These are phyloP conservation scores for Physella acuta DNA, from an alignment of 1,140 invertebrate genomes.

Conservation along the genomic window DNA sequence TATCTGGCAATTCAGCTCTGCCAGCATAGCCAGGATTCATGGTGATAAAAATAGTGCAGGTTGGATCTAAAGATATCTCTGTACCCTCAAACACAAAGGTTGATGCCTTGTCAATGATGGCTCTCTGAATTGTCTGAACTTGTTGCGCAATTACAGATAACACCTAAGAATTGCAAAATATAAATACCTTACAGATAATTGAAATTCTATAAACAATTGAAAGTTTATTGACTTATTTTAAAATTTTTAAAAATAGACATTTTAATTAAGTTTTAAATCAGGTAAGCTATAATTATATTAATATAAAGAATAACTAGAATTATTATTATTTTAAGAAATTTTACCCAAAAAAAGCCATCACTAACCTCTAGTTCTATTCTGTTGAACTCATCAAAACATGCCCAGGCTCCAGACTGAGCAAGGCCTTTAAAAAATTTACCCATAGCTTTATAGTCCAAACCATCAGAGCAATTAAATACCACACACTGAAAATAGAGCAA, in stretches of 20 bases:
- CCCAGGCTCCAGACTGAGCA: slow-evolving; percentile 60
- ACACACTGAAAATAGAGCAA: slow-evolving; percentile 61
- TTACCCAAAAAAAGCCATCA: neutral
- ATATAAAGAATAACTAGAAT: too few relatives aligned
- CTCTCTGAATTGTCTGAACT: slow-evolving; percentile 60
- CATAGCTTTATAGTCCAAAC: slow-evolving; percentile 61
- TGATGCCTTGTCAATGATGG: slow-evolving; percentile 54
- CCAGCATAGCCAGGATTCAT: slow-evolving; percentile 61
- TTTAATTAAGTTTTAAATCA: neutral
- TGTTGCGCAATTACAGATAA: slow-evolving; percentile 61
- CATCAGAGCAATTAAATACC: slow-evolving; percentile 62
- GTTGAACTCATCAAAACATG: slow-evolving; percentile 61
- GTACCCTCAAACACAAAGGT: slow-evolving; percentile 60
- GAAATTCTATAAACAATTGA: too few relatives aligned
- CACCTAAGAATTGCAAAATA: too few relatives aligned
- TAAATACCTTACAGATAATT: too few relatives aligned
- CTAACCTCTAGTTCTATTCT: slow-evolving; percentile 58
- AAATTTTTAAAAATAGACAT: neutral
- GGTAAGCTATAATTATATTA: too few relatives aligned
- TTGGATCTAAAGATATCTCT: slow-evolving; percentile 57
- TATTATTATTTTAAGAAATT: neutral
- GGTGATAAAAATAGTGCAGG: slow-evolving; percentile 62
- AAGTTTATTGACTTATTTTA: neutral
- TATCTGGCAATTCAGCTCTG: slow-evolving; percentile 60
- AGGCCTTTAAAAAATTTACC: slow-evolving; percentile 62